phyloP scores from a whole-genome alignment of 2,888 invertebrate species.

The Papilio demoleus region DNA sequence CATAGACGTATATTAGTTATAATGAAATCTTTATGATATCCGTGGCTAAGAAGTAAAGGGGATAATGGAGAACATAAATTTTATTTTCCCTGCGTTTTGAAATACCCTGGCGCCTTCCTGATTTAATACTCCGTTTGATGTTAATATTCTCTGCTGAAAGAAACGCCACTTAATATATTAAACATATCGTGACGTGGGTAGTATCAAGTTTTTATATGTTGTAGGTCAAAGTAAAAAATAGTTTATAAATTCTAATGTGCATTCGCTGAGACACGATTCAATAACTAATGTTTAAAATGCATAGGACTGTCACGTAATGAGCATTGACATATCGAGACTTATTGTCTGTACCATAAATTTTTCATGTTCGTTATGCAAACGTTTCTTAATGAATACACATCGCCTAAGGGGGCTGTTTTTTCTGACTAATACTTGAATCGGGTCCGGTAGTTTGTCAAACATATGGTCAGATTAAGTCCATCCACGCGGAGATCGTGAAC shows the following conservation, averaged over 20 bases:
- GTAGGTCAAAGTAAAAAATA: background rate
- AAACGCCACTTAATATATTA: conserved; percentile 32
- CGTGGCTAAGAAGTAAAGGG: conserved; percentile 34
- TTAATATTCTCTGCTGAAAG: conserved; percentile 29
- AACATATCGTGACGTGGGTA: background rate
- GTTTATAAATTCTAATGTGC: too few species aligned
- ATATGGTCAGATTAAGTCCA: conserved; percentile 4
- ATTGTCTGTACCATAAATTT: too few species aligned
- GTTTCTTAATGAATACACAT: too few species aligned
- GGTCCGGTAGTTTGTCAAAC: too few species aligned
- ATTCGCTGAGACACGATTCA: too few species aligned
- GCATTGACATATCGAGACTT: too few species aligned
- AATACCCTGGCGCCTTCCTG: conserved; percentile 36
- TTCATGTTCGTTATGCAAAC: too few species aligned
- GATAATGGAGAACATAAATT: conserved; percentile 40
- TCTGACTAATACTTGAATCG: too few species aligned
- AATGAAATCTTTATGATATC: conserved; percentile 24
- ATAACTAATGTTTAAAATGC: too few species aligned
- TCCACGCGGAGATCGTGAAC: background rate
- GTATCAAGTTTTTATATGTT: background rate
- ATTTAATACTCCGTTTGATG: conserved; percentile 40
- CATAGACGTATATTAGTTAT: background rate
- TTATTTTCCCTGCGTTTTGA: conserved; percentile 31
- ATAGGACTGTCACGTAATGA: too few species aligned
- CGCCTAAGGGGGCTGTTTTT: too few species aligned